Base-by-base conservation (phyloP, 2,888 invertebrate genomes). In the Pristionchus maxplancki region DNA sequence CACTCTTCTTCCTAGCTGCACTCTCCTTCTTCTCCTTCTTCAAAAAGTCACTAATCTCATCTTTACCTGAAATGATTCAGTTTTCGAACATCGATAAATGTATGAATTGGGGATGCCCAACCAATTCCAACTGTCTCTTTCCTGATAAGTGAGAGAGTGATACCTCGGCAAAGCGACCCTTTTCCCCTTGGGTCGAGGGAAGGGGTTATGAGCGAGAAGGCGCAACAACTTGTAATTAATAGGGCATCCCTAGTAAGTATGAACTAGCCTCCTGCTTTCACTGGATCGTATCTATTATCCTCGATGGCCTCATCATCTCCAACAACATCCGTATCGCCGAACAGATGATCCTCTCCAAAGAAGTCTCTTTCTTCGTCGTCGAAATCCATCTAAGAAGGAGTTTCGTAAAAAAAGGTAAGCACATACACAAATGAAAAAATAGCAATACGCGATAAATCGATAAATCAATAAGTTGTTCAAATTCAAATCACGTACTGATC, bases 341-440 rank as follows among this genome's bases (percentile, higher is more conserved):
- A 90, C 11, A 85, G 28, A n/a, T 91, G 89, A 67, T 91, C 90
- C 67, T 91, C 90, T 17, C 89, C 91, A 87, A 91, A 92, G 53
- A 92, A 91, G 88, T 91, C 90, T 1, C 89, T 89, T 24, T 89
- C 82, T 78, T 91, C 91, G 67, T 91, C 92, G 64, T 85, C 85
- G 4, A 64, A 85, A 28, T 85, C 64, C 85, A 85, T 85, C 64
- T 62, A n/a, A 40, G 17, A 11, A 13, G 34, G 24, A 34, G 34
- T 31, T 20, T 31, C 34, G 3, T 37, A 6, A 28, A 15, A 31
- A 67, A 9, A 67, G 17, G 6, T 67, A 8, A 11, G 20, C 15
- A 50, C 20, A 17, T 17, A 50, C 15, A 50, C 13, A 2, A 50
- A 64, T 64, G 1, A 24, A 15, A 62, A 24, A 8, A 62, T 9